phyloP scores from a whole-genome alignment of 2,888 invertebrate species.

The Acleris holmiana region DNA sequence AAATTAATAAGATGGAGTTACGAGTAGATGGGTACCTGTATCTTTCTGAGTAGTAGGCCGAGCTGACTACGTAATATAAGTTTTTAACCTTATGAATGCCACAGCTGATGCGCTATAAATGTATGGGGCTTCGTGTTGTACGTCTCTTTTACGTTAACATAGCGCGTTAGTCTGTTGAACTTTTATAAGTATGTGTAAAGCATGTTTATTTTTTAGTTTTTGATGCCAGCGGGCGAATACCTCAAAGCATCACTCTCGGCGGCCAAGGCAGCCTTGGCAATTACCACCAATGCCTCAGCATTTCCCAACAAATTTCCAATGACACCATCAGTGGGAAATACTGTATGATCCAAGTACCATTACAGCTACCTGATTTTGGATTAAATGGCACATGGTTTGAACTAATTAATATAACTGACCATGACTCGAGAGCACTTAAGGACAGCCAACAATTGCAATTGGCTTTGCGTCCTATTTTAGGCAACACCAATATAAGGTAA shows the following conservation, averaged over 20 bases:
- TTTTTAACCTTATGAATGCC: too few species aligned
- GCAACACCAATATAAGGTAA: slow-evolving; percentile 20
- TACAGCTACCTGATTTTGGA: slow-evolving; percentile 1
- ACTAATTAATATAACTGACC: slow-evolving; percentile 5
- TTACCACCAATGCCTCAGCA: slow-evolving; percentile 36
- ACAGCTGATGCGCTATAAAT: too few species aligned
- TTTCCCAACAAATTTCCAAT: slow-evolving; percentile 27
- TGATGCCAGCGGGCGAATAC: slow-evolving; percentile 39
- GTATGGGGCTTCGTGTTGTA: too few species aligned
- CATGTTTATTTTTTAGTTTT: slow-evolving; percentile 30
- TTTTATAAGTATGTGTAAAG: too few species aligned
- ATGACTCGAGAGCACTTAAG: background rate
- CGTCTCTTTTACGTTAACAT: too few species aligned
- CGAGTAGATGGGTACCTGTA: too few species aligned
- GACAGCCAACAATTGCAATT: slow-evolving; percentile 1
- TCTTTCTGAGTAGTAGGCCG: too few species aligned
- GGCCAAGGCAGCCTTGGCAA: slow-evolving; percentile 34
- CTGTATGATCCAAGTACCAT: slow-evolving; percentile 30
- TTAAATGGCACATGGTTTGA: slow-evolving; percentile 11
- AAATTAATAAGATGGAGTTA: too few species aligned
- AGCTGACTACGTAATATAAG: too few species aligned
- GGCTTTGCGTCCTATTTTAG: slow-evolving; percentile 7
- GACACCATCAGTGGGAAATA: slow-evolving; percentile 36
- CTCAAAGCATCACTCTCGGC: slow-evolving; percentile 30
- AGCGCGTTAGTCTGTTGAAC: too few species aligned